These are phyloP conservation scores for Diacarnus erythraeanus DNA, from an alignment of 37 sponge, comb jelly and placozoan genomes.

Conservation along the genomic window DNA sequence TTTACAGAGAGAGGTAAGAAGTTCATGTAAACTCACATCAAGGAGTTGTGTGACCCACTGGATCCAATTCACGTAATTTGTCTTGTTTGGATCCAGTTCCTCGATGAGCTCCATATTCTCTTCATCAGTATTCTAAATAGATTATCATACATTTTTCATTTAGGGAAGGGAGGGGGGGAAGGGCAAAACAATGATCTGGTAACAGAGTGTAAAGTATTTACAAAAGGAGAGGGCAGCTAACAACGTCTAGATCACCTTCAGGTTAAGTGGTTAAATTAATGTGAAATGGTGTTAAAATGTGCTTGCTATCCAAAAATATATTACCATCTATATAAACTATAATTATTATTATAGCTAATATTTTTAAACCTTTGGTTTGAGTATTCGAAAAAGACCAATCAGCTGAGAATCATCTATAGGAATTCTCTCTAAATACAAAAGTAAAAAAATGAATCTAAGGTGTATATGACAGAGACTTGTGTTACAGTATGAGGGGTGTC, in stretches of 20 bases:
- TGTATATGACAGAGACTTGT: no score
- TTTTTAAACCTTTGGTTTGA: constrained; percentile 62
- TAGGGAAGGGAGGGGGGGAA: no score
- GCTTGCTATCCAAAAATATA: no score
- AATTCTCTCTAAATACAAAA: constrained; percentile 34
- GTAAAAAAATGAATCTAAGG: background rate
- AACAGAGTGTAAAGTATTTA: no score
- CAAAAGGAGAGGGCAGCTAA: no score
- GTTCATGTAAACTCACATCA: background rate
- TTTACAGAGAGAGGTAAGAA: no score
- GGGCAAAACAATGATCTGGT: no score
- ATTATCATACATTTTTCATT: background rate
- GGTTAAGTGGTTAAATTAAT: no score
- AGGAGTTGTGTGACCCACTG: constrained; percentile 14
- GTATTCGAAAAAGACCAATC: constrained; percentile 45
- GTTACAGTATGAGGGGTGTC: no score
- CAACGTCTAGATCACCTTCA: no score
- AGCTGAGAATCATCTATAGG: constrained; percentile 49
- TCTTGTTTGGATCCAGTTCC: constrained; percentile 9
- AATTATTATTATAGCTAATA: background rate
- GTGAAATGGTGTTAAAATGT: no score
- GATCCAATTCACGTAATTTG: constrained; percentile 5
- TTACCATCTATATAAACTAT: background rate
- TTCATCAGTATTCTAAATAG: background rate
- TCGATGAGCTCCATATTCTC: constrained; percentile 5